phyloP scores from a whole-genome alignment of 2,888 invertebrate species.

The Drosophila emarginata region DNA sequence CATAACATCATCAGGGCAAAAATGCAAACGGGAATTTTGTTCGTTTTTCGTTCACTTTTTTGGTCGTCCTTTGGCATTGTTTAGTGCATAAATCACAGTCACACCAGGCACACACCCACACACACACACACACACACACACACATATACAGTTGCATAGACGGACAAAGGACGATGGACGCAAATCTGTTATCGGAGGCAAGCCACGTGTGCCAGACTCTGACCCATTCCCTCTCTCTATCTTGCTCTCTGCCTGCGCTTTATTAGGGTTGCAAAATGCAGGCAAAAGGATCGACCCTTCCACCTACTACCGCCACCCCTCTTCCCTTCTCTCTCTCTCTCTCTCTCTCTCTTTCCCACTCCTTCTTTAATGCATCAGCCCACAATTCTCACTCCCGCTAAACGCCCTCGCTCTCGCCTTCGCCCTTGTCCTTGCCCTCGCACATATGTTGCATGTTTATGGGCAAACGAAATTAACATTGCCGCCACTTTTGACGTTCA shows the following conservation, averaged over 20 bases:
- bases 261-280: constrained; percentile 67
- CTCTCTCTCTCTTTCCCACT: no score
- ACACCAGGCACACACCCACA: constrained; percentile 32
- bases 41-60: neutral
- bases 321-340: constrained; percentile 10
- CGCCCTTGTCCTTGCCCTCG: neutral
- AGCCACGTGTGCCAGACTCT: constrained; percentile 59
- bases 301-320: neutral
- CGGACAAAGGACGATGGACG: constrained; percentile 6
- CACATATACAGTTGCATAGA: neutral
- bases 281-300: constrained; percentile 18
- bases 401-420: neutral
- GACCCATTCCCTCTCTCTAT: constrained; percentile 24
- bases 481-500: constrained; percentile 68
- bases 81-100: constrained; percentile 73
- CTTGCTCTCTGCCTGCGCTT: constrained; percentile 38
- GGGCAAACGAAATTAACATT: constrained; percentile 71
- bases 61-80: constrained; percentile 40
- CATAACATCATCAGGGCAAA: constrained; percentile 31
- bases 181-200: constrained; percentile 57
- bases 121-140: constrained; percentile 24
- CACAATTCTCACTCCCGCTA: neutral
- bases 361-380: neutral
- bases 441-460: constrained; percentile 76
- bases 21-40: constrained; percentile 6